Conservation (phyloP, 2,888 invertebrate genomes). For the Dicranocentrus wangi region DNA sequence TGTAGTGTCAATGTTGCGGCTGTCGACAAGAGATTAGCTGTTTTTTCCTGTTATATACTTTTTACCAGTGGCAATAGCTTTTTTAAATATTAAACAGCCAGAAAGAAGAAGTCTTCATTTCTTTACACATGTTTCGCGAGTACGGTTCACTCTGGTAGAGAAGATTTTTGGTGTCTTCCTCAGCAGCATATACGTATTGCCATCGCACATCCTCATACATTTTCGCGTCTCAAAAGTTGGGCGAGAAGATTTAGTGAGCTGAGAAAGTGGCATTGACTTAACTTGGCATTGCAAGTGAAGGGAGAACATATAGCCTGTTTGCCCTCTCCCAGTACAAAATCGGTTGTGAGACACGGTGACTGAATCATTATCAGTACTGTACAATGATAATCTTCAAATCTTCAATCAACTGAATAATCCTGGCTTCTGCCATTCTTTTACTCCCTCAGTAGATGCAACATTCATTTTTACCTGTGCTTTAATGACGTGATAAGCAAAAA, state of each 20-base stretch:
- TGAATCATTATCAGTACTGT: neutral
- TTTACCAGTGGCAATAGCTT: neutral
- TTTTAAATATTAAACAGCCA: neutral
- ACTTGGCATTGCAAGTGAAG: slow-evolving; percentile 42
- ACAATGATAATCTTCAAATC: neutral
- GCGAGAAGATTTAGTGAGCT: slow-evolving; percentile 30
- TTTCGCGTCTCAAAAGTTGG: slow-evolving; percentile 17
- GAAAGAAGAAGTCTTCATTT: neutral
- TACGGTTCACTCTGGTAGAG: neutral
- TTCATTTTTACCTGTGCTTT: slow-evolving; percentile 2
- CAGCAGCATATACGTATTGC: no score
- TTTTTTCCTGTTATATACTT: slow-evolving; percentile 2
- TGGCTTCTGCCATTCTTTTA: neutral
- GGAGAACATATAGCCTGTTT: slow-evolving; percentile 35
- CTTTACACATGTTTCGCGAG: neutral
- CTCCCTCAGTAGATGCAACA: neutral
- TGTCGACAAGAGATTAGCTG: slow-evolving; percentile 33
- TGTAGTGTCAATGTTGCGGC: slow-evolving; percentile 27
- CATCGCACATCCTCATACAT: neutral
- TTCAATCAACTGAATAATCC: neutral
- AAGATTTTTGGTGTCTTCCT: slow-evolving; percentile 5
- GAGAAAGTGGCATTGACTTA: slow-evolving; percentile 48
- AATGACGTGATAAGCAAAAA: no score
- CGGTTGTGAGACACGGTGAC: neutral
- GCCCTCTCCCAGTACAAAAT: no score